These are phyloP conservation scores for Hydrochoerus hydrochaeris DNA, from an alignment of 2,113 vertebrate species.

Conservation along the genomic window DNA sequence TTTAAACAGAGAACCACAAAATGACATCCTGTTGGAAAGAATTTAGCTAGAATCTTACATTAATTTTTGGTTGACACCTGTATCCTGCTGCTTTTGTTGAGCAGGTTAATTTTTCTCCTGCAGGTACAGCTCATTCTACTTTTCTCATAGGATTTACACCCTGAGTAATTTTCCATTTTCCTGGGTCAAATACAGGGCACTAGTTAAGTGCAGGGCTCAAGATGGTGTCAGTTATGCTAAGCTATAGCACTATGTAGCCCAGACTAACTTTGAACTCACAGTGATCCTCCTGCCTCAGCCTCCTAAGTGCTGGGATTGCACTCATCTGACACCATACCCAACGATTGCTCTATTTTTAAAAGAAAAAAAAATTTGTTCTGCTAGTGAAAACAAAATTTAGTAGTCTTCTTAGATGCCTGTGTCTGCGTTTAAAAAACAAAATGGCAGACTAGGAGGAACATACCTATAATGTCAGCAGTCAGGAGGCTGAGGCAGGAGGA, in stretches of 20 bases:
- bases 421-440: background rate
- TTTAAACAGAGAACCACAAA: too few relatives aligned
- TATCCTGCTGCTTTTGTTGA: too few relatives aligned
- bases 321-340: background rate
- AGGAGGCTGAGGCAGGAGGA: background rate
- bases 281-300: background rate
- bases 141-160: too few relatives aligned
- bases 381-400: slow-evolving; percentile 43
- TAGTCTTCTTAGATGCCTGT: slow-evolving; percentile 33
- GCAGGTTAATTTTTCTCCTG: too few relatives aligned
- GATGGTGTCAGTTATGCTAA: too few relatives aligned
- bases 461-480: background rate
- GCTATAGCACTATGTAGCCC: background rate
- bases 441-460: background rate
- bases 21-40: too few relatives aligned
- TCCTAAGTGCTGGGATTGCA: background rate
- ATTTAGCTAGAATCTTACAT: too few relatives aligned
- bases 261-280: background rate
- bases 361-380: background rate
- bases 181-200: too few relatives aligned
- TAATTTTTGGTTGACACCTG: too few relatives aligned
- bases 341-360: background rate
- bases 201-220: too few relatives aligned
- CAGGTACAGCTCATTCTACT: too few relatives aligned
- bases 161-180: too few relatives aligned